These are phyloP conservation scores for Triplophysa siluroides DNA, from an alignment of 2,113 vertebrate genomes.

Conservation along the genomic window DNA sequence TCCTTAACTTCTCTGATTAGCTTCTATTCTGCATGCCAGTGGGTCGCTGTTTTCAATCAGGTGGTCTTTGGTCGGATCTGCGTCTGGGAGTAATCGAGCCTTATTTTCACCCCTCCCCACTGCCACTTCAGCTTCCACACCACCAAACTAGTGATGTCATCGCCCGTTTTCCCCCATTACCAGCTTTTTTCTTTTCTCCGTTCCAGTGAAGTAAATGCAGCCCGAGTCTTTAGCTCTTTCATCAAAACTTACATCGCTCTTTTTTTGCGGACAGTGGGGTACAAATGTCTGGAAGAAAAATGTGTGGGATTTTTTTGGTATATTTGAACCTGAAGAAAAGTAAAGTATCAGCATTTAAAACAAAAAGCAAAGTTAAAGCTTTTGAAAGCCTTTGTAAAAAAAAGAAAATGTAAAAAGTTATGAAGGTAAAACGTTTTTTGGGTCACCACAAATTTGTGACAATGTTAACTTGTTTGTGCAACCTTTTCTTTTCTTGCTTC, in stretches of 20 bases:
- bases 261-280: background rate
- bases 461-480: background rate
- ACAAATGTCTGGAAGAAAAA: background rate
- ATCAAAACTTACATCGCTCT: background rate
- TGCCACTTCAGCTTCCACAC: constrained; percentile 43
- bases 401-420: no score
- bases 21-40: constrained; percentile 45
- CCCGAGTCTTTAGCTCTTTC: constrained; percentile 32
- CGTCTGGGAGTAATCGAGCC: constrained; percentile 57
- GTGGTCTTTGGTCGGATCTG: constrained; percentile 53
- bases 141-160: constrained; percentile 58
- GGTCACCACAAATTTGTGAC: background rate
- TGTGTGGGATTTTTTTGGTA: no score
- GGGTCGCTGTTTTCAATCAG: constrained; percentile 55
- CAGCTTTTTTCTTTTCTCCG: constrained; percentile 38
- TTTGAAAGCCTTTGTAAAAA: no score
- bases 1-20: constrained; percentile 42
- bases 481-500: no score
- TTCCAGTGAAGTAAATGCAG: constrained; percentile 40
- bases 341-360: no score
- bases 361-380: no score
- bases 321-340: no score
- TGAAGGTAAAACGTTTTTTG: no score
- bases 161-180: constrained; percentile 2
- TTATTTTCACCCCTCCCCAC: constrained; percentile 52